phyloP scores from a whole-genome alignment of 2,888 invertebrate species.

The Leuctra nigra region DNA sequence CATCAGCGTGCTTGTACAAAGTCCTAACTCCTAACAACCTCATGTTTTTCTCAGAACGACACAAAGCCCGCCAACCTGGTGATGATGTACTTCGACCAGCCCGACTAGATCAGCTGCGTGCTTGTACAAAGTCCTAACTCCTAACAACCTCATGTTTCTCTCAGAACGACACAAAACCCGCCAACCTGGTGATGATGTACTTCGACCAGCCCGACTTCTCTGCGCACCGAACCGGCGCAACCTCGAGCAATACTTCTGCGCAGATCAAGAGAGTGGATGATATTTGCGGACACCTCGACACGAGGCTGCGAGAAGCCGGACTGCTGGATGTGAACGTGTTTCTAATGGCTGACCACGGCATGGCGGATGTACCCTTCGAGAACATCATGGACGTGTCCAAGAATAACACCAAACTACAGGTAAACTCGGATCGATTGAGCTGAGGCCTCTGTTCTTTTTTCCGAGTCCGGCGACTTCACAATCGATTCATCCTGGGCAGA shows the following conservation, averaged over 20 bases:
- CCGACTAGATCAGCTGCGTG: too few species aligned
- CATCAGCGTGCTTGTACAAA: too few species aligned
- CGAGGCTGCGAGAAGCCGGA: background rate
- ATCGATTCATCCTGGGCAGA: too few species aligned
- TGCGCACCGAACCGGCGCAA: background rate
- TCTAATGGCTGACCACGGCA: slow-evolving; percentile 18
- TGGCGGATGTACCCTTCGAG: slow-evolving; percentile 15
- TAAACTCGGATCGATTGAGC: too few species aligned
- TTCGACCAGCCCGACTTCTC: slow-evolving; percentile 7
- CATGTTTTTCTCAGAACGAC: too few species aligned
- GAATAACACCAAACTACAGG: background rate
- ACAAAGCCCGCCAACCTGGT: slow-evolving; percentile 6
- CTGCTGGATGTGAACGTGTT: slow-evolving; percentile 13
- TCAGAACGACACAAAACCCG: background rate
- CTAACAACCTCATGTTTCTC: too few species aligned
- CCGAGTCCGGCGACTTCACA: too few species aligned
- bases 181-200: slow-evolving; percentile 8
- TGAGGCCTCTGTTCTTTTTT: too few species aligned
- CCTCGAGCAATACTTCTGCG: too few species aligned
- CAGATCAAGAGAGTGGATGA: slow-evolving; percentile 10
- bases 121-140: too few species aligned
- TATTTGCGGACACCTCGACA: background rate
- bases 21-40: too few species aligned
- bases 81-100: slow-evolving; percentile 9
- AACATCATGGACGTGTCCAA: slow-evolving; percentile 5